Evolutionary conservation across 2,888 invertebrate species (phyloP).

Genomic region (Caenorhabditis sp.): DNA sequence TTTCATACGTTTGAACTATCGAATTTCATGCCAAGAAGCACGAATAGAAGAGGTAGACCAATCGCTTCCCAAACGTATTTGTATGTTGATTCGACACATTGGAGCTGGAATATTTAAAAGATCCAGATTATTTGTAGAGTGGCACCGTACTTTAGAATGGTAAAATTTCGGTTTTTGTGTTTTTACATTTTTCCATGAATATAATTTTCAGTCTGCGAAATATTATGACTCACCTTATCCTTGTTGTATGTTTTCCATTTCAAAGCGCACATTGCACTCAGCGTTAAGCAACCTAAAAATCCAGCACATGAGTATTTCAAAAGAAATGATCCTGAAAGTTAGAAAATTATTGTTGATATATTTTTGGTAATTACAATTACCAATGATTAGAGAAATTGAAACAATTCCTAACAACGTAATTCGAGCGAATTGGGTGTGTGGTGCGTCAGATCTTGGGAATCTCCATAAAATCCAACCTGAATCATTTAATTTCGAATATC

Average conservation of each 20-base stretch:
- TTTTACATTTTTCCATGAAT: background rate
- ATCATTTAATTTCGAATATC: no score
- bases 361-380: no score
- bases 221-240: slow-evolving; percentile 2
- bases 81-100: slow-evolving; percentile 5
- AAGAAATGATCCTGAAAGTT: background rate
- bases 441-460: slow-evolving; percentile 4
- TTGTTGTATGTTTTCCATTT: slow-evolving; percentile 8
- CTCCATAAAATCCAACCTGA: slow-evolving; percentile 12
- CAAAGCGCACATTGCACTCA: slow-evolving; percentile 5
- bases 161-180: no score
- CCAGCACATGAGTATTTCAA: slow-evolving; percentile 9
- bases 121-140: no score
- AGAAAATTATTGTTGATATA: no score
- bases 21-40: slow-evolving; percentile 10
- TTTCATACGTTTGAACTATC: slow-evolving; percentile 4
- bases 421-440: slow-evolving; percentile 10
- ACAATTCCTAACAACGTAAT: slow-evolving; percentile 1
- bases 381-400: slow-evolving; percentile 7
- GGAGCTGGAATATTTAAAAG: background rate
- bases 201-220: no score
- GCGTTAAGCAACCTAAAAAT: background rate
- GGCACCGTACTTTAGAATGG: no score
- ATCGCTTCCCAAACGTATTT: slow-evolving; percentile 11
- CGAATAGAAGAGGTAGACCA: slow-evolving; percentile 11